phyloP scores from a whole-genome alignment of 2,888 invertebrate genomes.

The Scaptomyza caliginosa region DNA sequence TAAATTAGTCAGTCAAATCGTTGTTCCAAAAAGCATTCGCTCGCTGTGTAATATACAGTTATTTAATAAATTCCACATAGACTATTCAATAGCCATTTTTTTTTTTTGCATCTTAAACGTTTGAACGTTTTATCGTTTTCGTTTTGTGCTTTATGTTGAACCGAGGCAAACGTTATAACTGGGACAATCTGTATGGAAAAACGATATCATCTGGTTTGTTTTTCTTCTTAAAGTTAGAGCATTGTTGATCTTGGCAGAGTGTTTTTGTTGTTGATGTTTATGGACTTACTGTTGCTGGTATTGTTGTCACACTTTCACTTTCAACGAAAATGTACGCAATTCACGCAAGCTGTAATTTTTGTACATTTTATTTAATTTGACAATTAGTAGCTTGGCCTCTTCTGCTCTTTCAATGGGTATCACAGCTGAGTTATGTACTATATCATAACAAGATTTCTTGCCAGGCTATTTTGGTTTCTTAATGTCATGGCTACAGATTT shows the following conservation, averaged over 20 bases:
- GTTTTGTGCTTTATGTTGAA: conserved; percentile 2
- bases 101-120: neutral
- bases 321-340: conserved; percentile 27
- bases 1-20: neutral
- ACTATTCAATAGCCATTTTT: neutral
- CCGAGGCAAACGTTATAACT: conserved; percentile 8
- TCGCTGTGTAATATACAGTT: conserved; percentile 21
- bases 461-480: conserved; percentile 9
- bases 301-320: conserved; percentile 53
- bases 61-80: neutral
- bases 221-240: neutral
- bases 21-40: neutral
- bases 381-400: conserved; percentile 26
- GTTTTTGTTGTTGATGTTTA: neutral
- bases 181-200: conserved; percentile 6
- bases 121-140: conserved; percentile 5
- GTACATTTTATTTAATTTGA: conserved; percentile 55
- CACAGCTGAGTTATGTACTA: neutral
- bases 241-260: neutral
- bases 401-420: conserved; percentile 3
- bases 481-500: neutral
- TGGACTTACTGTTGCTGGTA: neutral
- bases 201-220: neutral
- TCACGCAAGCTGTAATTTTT: conserved; percentile 28
- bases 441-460: neutral